Conservation (phyloP, 2,888 invertebrate genomes). For the Alloscopus bannaensis region DNA sequence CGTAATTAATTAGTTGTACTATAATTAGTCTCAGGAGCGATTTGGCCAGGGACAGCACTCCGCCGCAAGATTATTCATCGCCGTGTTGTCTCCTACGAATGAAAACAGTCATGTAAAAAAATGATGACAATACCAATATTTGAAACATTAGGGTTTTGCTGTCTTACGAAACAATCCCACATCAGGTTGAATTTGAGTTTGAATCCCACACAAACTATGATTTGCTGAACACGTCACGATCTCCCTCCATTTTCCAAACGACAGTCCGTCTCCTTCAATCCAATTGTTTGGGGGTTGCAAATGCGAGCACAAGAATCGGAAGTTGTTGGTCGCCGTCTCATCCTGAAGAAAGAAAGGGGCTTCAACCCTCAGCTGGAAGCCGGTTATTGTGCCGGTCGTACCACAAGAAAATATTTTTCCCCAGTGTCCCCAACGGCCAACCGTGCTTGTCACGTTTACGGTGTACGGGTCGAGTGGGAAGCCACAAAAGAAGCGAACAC, state of each 20-base stretch:
- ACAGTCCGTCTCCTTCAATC: conserved; percentile 62
- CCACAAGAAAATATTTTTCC: conserved; percentile 34
- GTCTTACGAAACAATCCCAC: conserved; percentile 47
- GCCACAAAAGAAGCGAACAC: conserved; percentile 52
- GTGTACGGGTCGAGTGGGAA: conserved; percentile 24
- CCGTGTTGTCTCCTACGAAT: conserved; percentile 57
- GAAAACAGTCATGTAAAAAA: neutral
- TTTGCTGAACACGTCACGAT: conserved; percentile 28
- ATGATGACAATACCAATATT: neutral
- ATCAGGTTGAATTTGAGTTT: conserved; percentile 63
- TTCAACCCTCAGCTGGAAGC: conserved; percentile 50
- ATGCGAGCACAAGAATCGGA: conserved; percentile 42
- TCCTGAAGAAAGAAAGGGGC: conserved; percentile 26
- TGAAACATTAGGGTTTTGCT: conserved; percentile 4
- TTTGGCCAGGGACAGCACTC: conserved; percentile 58
- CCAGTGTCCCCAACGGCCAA: conserved; percentile 25
- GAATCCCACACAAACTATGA: conserved; percentile 57
- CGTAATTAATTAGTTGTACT: neutral
- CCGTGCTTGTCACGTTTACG: conserved; percentile 5
- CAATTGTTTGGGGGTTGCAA: conserved; percentile 29
- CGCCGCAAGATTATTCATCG: conserved; percentile 62
- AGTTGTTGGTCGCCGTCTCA: conserved; percentile 57
- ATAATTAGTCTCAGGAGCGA: conserved; percentile 17
- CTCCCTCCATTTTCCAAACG: conserved; percentile 50
- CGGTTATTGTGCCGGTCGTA: conserved; percentile 33